Base-by-base conservation (phyloP, 2,888 invertebrate genomes). In the Octodonta nipae region DNA sequence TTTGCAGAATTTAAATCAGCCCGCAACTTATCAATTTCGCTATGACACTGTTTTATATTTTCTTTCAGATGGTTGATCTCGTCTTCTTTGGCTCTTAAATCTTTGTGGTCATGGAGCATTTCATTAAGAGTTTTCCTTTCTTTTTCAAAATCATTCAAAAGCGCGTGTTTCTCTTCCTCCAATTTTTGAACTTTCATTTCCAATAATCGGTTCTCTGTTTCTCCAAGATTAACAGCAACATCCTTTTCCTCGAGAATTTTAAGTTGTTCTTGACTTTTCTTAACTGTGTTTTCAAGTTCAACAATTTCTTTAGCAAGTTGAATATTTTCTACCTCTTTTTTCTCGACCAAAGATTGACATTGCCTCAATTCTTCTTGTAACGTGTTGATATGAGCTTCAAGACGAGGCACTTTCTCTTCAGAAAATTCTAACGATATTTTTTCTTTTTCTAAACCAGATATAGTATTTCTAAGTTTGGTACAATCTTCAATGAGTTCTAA, bases 401-500 rank as follows among this genome's bases (percentile, higher is more conserved):
- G 33, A 5, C 49, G 32, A 0, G 17, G 27, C 12, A 46, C 43
- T 34, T 44, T 52, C 22, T 40, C 43, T 22, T 38, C 36, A 5
- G 40, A 36, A 15, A 41, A 37, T 7, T 43, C 41, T 13, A 39
- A n/a, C n/a, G 27, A 26, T 1, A 32, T 28, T 6, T 41, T 32
- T 26, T 50, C 47, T 28, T 42, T 47, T 31, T 51, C 47, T 15
- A 50, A 37, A 33, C 34, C 36, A 10, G 37, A 35, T 26, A 47
- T 40, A 22, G 32, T 37, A 15, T 34, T 42, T 15, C 46, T 44
- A 5, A 50, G 40, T 13, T 41, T 32, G 4, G 35, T 43, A 26
- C 46, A 42, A 27, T 58, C 55, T 10, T 55, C 49, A 17, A 58
- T 59, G 16, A 59, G 40, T 24, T 57, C 56, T 28, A 60, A 44